phyloP scores from a whole-genome alignment of 2,888 invertebrate species.

The Toxonevra muliebris region DNA sequence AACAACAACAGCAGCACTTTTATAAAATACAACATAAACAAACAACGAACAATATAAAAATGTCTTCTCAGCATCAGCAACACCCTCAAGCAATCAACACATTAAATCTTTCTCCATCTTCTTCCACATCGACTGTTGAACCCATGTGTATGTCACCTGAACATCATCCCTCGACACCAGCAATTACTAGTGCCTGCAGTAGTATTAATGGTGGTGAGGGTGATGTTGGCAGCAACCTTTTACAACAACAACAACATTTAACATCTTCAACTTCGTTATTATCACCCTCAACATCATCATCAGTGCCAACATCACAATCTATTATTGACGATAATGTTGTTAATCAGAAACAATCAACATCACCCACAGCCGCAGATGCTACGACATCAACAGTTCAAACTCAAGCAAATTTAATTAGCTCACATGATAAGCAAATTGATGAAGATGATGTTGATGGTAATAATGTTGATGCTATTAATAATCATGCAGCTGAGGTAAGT shows the following conservation, averaged over 20 bases:
- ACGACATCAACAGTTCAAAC: slow-evolving; percentile 42
- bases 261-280: slow-evolving; percentile 42
- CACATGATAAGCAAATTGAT: slow-evolving; percentile 15
- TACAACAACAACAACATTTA: slow-evolving; percentile 34
- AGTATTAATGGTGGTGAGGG: slow-evolving; percentile 11
- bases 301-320: slow-evolving; percentile 51
- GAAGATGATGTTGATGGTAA: slow-evolving; percentile 19
- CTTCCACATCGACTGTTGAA: slow-evolving; percentile 48
- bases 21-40: slow-evolving; percentile 36
- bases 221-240: slow-evolving; percentile 18
- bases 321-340: slow-evolving; percentile 66
- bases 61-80: slow-evolving; percentile 35
- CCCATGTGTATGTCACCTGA: slow-evolving; percentile 62
- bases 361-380: slow-evolving; percentile 47
- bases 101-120: slow-evolving; percentile 38
- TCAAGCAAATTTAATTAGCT: slow-evolving; percentile 33
- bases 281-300: slow-evolving; percentile 36
- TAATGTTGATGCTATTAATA: slow-evolving; percentile 14
- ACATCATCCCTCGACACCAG: slow-evolving; percentile 48
- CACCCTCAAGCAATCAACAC: slow-evolving; percentile 39
- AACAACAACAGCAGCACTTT: slow-evolving; percentile 40
- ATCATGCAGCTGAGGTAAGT: slow-evolving; percentile 22
- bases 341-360: slow-evolving; percentile 65
- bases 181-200: slow-evolving; percentile 18
- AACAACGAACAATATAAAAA: slow-evolving; percentile 41